Base-by-base conservation (phyloP, 2,888 invertebrate species). In the Eupithecia subumbrata region DNA sequence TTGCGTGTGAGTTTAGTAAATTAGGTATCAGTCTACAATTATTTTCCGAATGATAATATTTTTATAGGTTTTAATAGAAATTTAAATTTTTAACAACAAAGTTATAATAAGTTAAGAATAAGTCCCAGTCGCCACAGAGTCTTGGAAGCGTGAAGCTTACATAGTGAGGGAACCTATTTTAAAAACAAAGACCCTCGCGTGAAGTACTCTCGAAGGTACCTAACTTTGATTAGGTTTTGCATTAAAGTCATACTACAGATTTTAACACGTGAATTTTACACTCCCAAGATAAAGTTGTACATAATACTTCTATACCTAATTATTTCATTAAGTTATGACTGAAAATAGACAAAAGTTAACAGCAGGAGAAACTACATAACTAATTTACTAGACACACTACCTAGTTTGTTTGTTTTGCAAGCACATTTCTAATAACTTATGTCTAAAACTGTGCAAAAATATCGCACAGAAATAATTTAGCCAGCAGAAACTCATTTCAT, bases 141-240 rank as follows among this genome's bases (percentile, higher is more conserved):
- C 18, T 18, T 67, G 56, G 67, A 69, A 72, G 63, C 34, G 43
- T 75, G 40, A 73, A 66, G 56, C 71, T 69, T 74, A 74, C 30
- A 2, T 30, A 30, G 30, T 3, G 30, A 30, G 30, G 30, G 69
- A 71, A 76, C 63, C 52, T 40, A 69, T 76, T 76, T 76, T 74
- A 45, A 64, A 76, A 60, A 30, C 73, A 71, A 76, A 69, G 71
- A 71, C 52, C n/a, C 73, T 71, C 52, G 11, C 25, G 71, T 68
- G 18, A 60, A 76, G 73, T 43, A 52, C 76, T 68, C 63, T 70
- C 40, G 34, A 69, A 72, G 69, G 69, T 70, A 30, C 14, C 5
- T 37, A 52, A 74, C 71, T 74, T 74, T 74, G 71, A 74, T 71
- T 74, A 71, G 43, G 56, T 67, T 30, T 37, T 40, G 43, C 70